phyloP scores from a whole-genome alignment of 2,888 invertebrate species.

The Rhabditophanes sp. region DNA sequence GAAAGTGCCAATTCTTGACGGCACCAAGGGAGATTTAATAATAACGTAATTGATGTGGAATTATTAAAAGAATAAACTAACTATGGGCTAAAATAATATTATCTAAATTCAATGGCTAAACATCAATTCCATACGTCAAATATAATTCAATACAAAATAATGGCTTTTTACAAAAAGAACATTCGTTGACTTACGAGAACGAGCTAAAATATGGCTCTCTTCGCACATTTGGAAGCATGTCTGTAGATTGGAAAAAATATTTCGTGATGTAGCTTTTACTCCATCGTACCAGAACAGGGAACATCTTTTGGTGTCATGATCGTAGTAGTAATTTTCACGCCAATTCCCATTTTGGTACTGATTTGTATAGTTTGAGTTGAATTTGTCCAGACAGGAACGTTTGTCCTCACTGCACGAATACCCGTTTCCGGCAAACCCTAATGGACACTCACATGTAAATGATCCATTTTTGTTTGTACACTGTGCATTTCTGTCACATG shows the following conservation, averaged over 20 bases:
- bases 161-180: too few species aligned
- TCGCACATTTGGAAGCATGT: constrained; percentile 37
- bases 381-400: constrained; percentile 37
- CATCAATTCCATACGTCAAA: too few species aligned
- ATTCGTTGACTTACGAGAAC: constrained; percentile 20
- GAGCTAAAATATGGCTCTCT: constrained; percentile 25
- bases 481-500: constrained; percentile 32
- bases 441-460: constrained; percentile 29
- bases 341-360: too few species aligned
- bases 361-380: constrained; percentile 25
- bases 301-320: constrained; percentile 25
- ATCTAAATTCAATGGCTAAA: too few species aligned
- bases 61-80: too few species aligned
- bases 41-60: too few species aligned
- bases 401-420: constrained; percentile 28
- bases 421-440: constrained; percentile 37
- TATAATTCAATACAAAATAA: too few species aligned
- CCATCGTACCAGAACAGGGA: constrained; percentile 31
- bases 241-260: constrained; percentile 30
- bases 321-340: constrained; percentile 30
- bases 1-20: too few species aligned
- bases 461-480: constrained; percentile 31
- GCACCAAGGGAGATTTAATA: too few species aligned
- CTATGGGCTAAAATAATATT: too few species aligned
- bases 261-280: constrained; percentile 17